Evolutionary conservation across 2,113 vertebrate species (phyloP).

Genomic region (Gymnorhina tibicen): DNA sequence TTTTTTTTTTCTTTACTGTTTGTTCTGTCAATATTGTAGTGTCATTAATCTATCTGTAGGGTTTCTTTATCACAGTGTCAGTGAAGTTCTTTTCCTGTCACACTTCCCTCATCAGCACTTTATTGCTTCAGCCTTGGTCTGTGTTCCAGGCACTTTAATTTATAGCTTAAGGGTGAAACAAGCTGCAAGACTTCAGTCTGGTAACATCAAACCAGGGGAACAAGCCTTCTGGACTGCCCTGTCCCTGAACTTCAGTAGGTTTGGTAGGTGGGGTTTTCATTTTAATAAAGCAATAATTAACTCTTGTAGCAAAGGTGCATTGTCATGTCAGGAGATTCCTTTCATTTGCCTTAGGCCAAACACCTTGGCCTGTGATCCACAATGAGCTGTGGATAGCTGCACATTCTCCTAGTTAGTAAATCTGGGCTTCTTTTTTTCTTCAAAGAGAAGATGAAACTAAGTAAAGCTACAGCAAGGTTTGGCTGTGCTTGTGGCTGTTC

Average conservation of each 20-base stretch:
- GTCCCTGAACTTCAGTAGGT: not conserved
- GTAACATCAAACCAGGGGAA: not conserved
- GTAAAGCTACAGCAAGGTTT: not conserved
- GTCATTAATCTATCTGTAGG: not conserved
- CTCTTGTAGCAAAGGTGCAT: slow-evolving; percentile 39
- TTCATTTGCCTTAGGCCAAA: slow-evolving; percentile 44
- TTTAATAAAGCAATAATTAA: slow-evolving; percentile 63
- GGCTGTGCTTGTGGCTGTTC: not conserved
- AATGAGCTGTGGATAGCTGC: not conserved
- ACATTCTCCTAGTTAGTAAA: not conserved
- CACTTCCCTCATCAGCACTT: slow-evolving; percentile 65
- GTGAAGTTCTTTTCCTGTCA: not conserved
- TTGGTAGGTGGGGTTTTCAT: not conserved
- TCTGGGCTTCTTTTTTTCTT: not conserved
- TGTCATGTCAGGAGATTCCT: slow-evolving; percentile 17
- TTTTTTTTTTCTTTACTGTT: not conserved
- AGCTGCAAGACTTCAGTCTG: slow-evolving; percentile 10
- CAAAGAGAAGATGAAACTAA: not conserved
- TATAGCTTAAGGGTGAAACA: not conserved
- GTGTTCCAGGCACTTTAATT: slow-evolving; percentile 41
- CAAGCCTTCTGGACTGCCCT: not conserved
- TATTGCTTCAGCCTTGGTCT: slow-evolving; percentile 48
- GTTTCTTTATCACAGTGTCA: not conserved
- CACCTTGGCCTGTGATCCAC: not conserved
- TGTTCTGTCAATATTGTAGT: not conserved